Evolutionary conservation across 2,888 invertebrate species (phyloP).

Genomic region (Erebia ligea): DNA sequence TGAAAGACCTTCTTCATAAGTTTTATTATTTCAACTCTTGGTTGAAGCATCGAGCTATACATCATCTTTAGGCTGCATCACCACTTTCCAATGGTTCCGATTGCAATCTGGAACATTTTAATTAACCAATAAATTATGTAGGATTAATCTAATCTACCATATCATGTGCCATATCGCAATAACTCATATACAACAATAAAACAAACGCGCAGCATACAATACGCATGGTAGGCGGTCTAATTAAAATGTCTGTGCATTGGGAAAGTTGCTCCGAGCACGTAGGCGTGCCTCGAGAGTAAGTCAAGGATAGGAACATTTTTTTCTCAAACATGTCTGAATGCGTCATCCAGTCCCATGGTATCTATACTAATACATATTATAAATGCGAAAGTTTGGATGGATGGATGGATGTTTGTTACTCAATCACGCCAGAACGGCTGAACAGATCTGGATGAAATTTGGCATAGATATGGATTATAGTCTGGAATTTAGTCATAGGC

Average conservation of each 20-base stretch:
- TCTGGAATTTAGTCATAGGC: too few species aligned
- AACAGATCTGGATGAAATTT: too few species aligned
- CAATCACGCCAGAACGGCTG: too few species aligned
- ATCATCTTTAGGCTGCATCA: not conserved
- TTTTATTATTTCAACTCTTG: too few species aligned
- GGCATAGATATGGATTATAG: too few species aligned
- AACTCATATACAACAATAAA: slow-evolving; percentile 7
- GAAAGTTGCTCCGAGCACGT: slow-evolving; percentile 13
- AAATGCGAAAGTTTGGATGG: too few species aligned
- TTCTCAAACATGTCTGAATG: too few species aligned
- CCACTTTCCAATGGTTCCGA: not conserved
- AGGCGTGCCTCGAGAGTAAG: slow-evolving; percentile 14
- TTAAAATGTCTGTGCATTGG: slow-evolving; percentile 11
- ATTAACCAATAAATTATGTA: not conserved
- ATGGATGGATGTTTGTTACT: too few species aligned
- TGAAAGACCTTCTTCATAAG: too few species aligned
- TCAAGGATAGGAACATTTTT: slow-evolving; percentile 6
- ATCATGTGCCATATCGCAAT: slow-evolving; percentile 1
- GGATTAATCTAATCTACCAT: not conserved
- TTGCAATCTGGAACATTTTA: not conserved
- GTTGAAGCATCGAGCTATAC: not conserved
- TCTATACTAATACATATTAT: too few species aligned
- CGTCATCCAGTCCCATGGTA: not conserved
- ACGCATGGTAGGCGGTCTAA: slow-evolving; percentile 7
- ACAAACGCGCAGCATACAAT: slow-evolving; percentile 1